A percentile compares a stretch with the other conserved stretches of the same genome.
These are phyloP conservation scores for Hozukius guyotensis DNA, from an alignment of 2,797 vertebrate species.

Conservation along the genomic window DNA sequence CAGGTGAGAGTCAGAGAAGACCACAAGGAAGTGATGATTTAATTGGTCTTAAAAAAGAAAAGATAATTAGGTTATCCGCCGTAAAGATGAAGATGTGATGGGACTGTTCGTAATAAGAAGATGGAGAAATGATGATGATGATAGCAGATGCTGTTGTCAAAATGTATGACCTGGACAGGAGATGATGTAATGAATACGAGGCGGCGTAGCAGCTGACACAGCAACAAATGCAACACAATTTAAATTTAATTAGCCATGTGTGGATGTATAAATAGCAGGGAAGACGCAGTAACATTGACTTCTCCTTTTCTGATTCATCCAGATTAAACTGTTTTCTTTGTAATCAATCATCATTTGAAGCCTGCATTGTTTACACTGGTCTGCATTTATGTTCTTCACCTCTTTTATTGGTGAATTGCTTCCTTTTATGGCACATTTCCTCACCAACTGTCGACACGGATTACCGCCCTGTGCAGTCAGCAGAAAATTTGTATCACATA, in stretches of 20 bases:
- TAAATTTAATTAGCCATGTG: conserved; percentile 47
- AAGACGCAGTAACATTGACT: neutral
- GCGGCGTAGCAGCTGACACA: conserved; percentile 35
- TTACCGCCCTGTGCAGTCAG: conserved; percentile 13
- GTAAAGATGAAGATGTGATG: conserved; percentile 61
- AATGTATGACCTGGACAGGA: conserved; percentile 34
- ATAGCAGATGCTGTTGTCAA: conserved; percentile 62
- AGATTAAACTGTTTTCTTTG: conserved; percentile 3
- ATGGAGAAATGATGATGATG: conserved; percentile 33
- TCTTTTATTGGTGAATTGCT: neutral
- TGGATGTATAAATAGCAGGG: conserved; percentile 23
- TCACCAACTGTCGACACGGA: conserved; percentile 3
- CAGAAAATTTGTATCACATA: neutral
- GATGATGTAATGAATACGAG: conserved; percentile 52
- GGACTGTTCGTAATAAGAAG: conserved; percentile 35
- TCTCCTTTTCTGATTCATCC: conserved; percentile 9
- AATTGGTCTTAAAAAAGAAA: conserved; percentile 56
- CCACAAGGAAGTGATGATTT: conserved; percentile 58
- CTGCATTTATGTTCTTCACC: conserved; percentile 2
- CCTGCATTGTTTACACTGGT: conserved; percentile 12
- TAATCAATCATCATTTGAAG: conserved; percentile 28
- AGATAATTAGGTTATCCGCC: conserved; percentile 49
- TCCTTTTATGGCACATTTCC: conserved; percentile 12
- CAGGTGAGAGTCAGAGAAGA: conserved; percentile 45
- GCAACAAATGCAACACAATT: conserved; percentile 33